Percentiles rank a stretch among this genome's conserved stretches.
Conservation (phyloP, 1,140 invertebrate genomes). For the Meloidogyne floridensis region DNA sequence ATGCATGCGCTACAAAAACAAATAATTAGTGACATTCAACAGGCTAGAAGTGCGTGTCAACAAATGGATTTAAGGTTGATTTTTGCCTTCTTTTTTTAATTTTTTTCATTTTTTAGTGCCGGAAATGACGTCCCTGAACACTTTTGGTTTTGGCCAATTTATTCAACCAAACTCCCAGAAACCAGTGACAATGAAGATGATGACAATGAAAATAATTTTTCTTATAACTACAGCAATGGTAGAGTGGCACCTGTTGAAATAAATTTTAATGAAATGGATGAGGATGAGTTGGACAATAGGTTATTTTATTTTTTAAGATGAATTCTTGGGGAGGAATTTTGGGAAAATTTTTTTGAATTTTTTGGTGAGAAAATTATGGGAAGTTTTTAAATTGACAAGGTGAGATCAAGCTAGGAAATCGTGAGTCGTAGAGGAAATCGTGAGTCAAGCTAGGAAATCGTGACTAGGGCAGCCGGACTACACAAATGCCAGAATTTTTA, state of each 20-base stretch:
- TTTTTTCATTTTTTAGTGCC: slow-evolving; percentile 45
- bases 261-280: slow-evolving; percentile 42
- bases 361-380: slow-evolving; percentile 2
- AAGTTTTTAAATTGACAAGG: too few species aligned
- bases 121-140: slow-evolving; percentile 70
- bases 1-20: slow-evolving; percentile 71
- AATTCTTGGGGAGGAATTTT: slow-evolving; percentile 5
- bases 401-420: too few species aligned
- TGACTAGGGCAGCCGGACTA: too few species aligned
- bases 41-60: slow-evolving; percentile 78
- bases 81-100: background rate
- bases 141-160: slow-evolving; percentile 75
- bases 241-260: slow-evolving; percentile 35
- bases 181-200: background rate
- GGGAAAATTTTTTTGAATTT: background rate
- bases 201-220: background rate
- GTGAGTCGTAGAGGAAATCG: too few species aligned
- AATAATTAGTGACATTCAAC: slow-evolving; percentile 71
- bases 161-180: slow-evolving; percentile 45
- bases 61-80: slow-evolving; percentile 73
- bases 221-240: slow-evolving; percentile 44
- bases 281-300: slow-evolving; percentile 31
- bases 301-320: background rate
- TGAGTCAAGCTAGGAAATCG: too few species aligned
- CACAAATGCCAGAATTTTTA: background rate